Evolutionary conservation across 2,113 vertebrate species (phyloP), one percentile per base, ranked within the genome.

Genomic region (Peromyscus polionotus): DNA sequence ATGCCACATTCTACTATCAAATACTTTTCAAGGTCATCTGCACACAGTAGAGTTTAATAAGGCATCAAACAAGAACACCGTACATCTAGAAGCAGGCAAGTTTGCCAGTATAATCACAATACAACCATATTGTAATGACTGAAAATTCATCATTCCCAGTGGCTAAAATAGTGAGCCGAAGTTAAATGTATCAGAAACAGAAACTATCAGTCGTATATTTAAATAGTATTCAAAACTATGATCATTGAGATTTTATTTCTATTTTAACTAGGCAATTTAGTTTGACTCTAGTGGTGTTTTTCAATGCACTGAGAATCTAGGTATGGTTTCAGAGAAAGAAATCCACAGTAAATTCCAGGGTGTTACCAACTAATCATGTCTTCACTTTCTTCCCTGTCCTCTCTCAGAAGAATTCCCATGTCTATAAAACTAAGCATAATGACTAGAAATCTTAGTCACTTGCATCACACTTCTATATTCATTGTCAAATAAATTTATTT

Each of bases 401-500:
- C 68, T 90, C 91, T 96, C 79, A 94, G 91, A 91, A 91, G 48
- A 76, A 91, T 80, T 54, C 20, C 73, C 14, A 39, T 48, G 31
- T 72, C 81, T 93, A 3, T 59, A 94, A 95, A 93, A 93, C 90
- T 67, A 88, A 83, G 16, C 77, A 92, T 87, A 96, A 85, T 65
- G 84, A 95, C 51, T 86, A 97, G 12, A 88, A 91, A 75, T 87
- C n/a, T 95, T 70, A 94, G 51, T 77, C 51, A 90, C 11, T 96
- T 57, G 0, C 16, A 31, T 72, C 57, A 81, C 36, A 87, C 73
- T 94, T 91, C 95, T 63, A n/a, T 86, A 92, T 93, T 93, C 87
- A 91, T 73, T 96, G 88, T 51, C 77, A 96, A 87, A 96, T 85
- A 88, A 90, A 90, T 86, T 95, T 96, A 88, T 96, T 94, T 96